phyloP scores from a whole-genome alignment of 1,140 invertebrate species.

The Streblospio benedicti region DNA sequence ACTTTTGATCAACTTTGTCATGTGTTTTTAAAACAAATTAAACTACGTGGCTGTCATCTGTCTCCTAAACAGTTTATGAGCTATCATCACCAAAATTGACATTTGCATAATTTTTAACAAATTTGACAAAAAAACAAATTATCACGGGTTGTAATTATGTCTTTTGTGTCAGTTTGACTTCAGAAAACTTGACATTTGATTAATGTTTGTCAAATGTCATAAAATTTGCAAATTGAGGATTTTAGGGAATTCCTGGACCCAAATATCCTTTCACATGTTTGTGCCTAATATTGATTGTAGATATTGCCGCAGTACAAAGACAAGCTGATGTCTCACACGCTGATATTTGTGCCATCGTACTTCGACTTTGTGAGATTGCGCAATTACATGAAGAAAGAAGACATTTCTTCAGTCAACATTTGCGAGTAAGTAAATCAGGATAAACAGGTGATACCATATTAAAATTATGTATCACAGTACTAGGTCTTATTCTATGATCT shows the following conservation, averaged over 20 bases:
- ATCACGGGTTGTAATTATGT: neutral
- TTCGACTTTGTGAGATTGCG: constrained; percentile 87
- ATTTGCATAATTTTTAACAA: no score
- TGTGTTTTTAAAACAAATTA: no score
- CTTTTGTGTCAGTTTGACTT: neutral
- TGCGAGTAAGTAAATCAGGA: constrained; percentile 38
- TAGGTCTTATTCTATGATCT: no score
- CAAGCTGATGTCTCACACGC: constrained; percentile 68
- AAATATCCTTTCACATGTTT: constrained; percentile 8
- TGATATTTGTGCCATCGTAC: constrained; percentile 89
- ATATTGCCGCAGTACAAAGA: constrained; percentile 74
- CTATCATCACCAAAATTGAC: no score
- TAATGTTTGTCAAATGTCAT: no score
- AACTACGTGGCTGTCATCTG: no score
- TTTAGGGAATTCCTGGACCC: neutral
- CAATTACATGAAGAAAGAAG: constrained; percentile 85
- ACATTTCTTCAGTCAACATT: constrained; percentile 65
- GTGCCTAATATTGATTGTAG: constrained; percentile 22
- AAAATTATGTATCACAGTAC: neutral
- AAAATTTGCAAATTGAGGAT: no score
- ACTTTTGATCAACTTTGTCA: no score
- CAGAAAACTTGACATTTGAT: neutral
- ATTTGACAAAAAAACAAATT: neutral
- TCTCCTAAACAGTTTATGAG: no score
- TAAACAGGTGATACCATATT: neutral